Evolutionary conservation across 2,797 vertebrate genomes (phyloP).

Genomic region (Amphiprion clarkii): DNA sequence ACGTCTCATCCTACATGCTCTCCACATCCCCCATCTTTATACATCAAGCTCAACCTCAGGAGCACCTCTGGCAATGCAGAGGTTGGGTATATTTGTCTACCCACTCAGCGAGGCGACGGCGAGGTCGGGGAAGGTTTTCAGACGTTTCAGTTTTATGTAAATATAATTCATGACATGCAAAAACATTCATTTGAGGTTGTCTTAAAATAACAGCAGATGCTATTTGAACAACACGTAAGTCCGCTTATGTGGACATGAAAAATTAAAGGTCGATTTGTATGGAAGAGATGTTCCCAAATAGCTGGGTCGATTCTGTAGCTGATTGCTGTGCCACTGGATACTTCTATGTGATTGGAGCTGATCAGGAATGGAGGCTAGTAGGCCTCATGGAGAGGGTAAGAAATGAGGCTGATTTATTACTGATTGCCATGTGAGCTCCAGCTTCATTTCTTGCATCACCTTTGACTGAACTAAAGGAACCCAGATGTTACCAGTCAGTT

Average conservation of each 20-base stretch:
- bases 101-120: conserved; percentile 62
- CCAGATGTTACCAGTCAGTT: conserved; percentile 9
- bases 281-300: conserved; percentile 13
- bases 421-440: conserved; percentile 69
- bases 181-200: conserved; percentile 65
- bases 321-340: conserved; percentile 46
- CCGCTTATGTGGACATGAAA: conserved; percentile 53
- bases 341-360: conserved; percentile 57
- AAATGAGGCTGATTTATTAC: conserved; percentile 69
- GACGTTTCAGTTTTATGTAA: conserved; percentile 74
- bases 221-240: conserved; percentile 48
- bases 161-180: conserved; percentile 71
- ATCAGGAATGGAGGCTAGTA: conserved; percentile 23
- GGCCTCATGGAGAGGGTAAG: conserved; percentile 61
- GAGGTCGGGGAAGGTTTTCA: conserved; percentile 69
- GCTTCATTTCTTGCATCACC: conserved; percentile 22
- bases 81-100: conserved; percentile 77
- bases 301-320: conserved; percentile 29
- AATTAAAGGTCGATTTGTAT: conserved; percentile 48
- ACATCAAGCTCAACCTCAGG: conserved; percentile 82
- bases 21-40: conserved; percentile 80
- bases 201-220: conserved; percentile 67
- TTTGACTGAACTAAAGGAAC: conserved; percentile 31
- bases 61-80: conserved; percentile 79
- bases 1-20: conserved; percentile 78